Base-by-base conservation (phyloP, 2,888 invertebrate species). In the Melanostoma mellinum region DNA sequence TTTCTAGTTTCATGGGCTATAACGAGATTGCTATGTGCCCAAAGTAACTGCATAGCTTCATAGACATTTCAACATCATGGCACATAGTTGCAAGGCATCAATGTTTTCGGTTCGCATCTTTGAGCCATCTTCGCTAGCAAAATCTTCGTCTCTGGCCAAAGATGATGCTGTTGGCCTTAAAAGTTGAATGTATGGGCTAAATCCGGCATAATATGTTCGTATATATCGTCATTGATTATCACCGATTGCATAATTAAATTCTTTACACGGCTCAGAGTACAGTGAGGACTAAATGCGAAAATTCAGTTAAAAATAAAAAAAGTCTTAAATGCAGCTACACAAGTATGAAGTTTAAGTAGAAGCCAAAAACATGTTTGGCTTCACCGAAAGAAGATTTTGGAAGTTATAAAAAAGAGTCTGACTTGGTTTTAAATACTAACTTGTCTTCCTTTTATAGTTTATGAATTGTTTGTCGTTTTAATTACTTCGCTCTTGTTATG, bases 1-100 rank as follows among this genome's bases (percentile, higher is more conserved):
- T 80, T 82, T 82, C 81, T 68, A 82, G 81, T 77, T 82, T 68
- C 77, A 77, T 82, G 77, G 81, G 61, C 61, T 52, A 75, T 71
- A 67, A 61, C 60, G 30, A 78, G 73, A 78, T 42, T 52, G 79
- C 60, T 79, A 63, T 73, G 61, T 67, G 79, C 61, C 53, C 8
- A 77, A 58, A 32, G 53, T 20, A 52, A 50, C 50, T 58, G 30
- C 50, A 50, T 44, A 20, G 20, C 20, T 20, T 20, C 20, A 1
- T 20, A 20, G 20, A 20, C 20, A 40, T n/a, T 38, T 6, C 75
- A 75, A 80, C 75, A 78, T 68, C 73, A 56, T 44, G 33, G 0
- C 74, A 65, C 44, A 76, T 52, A 68, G 63, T 77, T 77, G 56
- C 77, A 52, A 72, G 65, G 40, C 9, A 38, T 4, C 38, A 38